Base-by-base conservation (phyloP, 2,888 invertebrate species). In the Cataglyphis livida region DNA sequence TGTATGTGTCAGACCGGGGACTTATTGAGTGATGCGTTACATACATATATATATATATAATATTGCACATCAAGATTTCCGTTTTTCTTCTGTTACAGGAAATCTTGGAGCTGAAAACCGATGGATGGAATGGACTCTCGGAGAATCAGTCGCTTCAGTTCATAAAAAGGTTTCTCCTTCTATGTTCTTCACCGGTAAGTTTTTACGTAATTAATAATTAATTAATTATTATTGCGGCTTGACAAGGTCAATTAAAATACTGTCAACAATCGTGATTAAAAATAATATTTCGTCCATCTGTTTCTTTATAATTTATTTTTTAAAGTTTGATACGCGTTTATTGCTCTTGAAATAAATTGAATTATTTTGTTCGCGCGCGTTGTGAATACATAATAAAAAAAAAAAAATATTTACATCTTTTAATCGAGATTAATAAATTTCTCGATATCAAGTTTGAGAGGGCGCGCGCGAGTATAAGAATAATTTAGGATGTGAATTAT, bases 41-140 rank as follows among this genome's bases (percentile, higher is more conserved):
- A 21, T 21, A 21, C 21, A 25, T 75, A 18, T 25, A 5, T 28
- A 66, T 81, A 81, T 78, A 81, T 83, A 70, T 66, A 1, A 38
- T 71, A 57, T 76, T 66, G 64, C 82, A 66, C 82, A 88, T 86
- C 85, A 90, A 85, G 84, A 90, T 86, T 89, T 88, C 82, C 84
- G 66, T 87, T 87, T 83, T 83, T 76, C 86, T 87, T 59, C 74
- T 85, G 78, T 90, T 87, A 32, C 84, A 87, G 86, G 78, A 84
- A 84, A 82, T 81, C 70, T 75, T 79, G 65, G 61, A 73, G 68
- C 32, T 73, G 68, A 6, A 62, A 28, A 38, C n/a, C 9, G 68
- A 78, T 57, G 68, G 83, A 74, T 66, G 41, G 75, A 66, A 57
- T 65, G 66, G 81, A 70, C 81, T 75, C 73, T 85, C 61, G 51